Conservation (phyloP, 30 jellyfish, hydroid and myxozoan genomes). For the Aurelia sp. region DNA sequence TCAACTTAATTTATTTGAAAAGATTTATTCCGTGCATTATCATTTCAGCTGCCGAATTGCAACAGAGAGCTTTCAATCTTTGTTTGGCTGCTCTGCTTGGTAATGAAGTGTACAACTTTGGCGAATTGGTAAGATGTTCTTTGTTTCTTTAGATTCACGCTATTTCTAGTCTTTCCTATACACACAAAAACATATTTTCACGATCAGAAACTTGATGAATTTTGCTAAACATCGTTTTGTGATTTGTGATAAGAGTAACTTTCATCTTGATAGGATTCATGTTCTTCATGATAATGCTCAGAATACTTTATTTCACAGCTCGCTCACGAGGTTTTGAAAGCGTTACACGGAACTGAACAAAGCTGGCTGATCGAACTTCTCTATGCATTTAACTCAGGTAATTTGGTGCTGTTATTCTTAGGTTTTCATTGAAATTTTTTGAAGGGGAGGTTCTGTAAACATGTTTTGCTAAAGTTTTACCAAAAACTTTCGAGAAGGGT, state of each 20-base stretch:
- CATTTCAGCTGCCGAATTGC: slow-evolving; percentile 70
- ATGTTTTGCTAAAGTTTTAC: too few species aligned
- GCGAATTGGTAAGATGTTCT: slow-evolving; percentile 81
- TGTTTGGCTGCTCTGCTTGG: slow-evolving; percentile 96
- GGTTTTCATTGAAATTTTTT: too few species aligned
- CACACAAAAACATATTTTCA: too few species aligned
- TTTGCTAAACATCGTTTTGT: too few species aligned
- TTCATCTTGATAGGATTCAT: background rate
- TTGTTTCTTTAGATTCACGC: too few species aligned
- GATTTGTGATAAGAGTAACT: too few species aligned
- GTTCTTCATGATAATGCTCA: background rate
- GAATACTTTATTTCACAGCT: slow-evolving; percentile 41
- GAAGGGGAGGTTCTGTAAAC: too few species aligned
- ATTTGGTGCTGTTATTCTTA: background rate
- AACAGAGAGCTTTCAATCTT: slow-evolving; percentile 85
- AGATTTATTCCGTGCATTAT: background rate
- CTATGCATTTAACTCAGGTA: slow-evolving; percentile 92
- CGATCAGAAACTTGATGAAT: too few species aligned
- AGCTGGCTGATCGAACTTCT: slow-evolving; percentile 90
- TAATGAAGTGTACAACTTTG: slow-evolving; percentile 88
- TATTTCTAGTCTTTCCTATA: too few species aligned
- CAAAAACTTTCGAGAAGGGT: too few species aligned
- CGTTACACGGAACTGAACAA: slow-evolving; percentile 76
- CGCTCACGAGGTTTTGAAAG: slow-evolving; percentile 87
- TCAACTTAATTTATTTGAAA: too few species aligned